Base-by-base conservation (phyloP, 2,888 invertebrate genomes). In the Malacosoma neustria region DNA sequence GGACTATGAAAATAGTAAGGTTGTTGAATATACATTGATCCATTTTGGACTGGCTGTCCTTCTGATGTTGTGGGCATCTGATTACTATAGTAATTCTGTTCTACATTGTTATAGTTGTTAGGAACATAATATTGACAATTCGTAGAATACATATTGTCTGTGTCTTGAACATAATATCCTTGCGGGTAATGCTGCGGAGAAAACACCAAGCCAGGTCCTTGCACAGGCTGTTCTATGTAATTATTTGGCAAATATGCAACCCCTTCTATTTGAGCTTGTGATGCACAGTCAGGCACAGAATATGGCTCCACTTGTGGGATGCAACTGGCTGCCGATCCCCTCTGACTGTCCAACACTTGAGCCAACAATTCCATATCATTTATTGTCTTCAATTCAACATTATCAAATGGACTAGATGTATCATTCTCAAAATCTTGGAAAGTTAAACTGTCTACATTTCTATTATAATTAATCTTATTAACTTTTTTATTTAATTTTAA, bases 341-440 rank as follows among this genome's bases (percentile, higher is more conserved):
- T 62, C 63, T 89, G 72, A 52, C 65, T 73, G 46, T 82, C 80
- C 43, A 91, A 66, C 33, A 96, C 94, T 73, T 94, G 92, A 9
- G 96, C 96, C 46, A 97, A 79, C 65, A 95, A 91, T 72, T 95
- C 96, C 89, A 96, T 91, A 63, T 97, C 96, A 79, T 97, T 96
- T 41, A 97, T 93, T 31, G 95, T 94, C 75, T 96, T 95, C 36
- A 97, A 72, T 77, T 95, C 96, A 75, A 96, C 92, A 79, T 94
- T 95, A 81, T 97, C 97, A 79, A 97, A 97, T 0, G 97, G 97
- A 69, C 95, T 96, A 37, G 95, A 94, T 35, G 93, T 95, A 64
- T 96, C 96, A 64, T 93, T 91, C 73, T 97, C 97, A 84, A 97
- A 97, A 72, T 97, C 96, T 45, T 92, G 92, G 62, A 89, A 84